These are phyloP conservation scores for Microplitis manilae DNA, from an alignment of 2,888 invertebrate genomes.

Conservation along the genomic window DNA sequence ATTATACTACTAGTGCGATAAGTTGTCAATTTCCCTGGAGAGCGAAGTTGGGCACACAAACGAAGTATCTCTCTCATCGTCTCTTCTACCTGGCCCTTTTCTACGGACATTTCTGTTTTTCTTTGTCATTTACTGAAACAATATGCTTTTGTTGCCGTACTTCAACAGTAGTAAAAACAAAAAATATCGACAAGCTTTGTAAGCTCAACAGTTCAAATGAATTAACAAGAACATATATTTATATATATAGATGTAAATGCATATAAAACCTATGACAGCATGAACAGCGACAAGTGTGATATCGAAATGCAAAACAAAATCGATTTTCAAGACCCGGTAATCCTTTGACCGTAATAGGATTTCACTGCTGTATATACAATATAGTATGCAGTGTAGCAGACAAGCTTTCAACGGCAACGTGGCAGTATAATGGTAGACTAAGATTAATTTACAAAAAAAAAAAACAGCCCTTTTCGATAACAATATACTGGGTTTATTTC, in stretches of 20 bases:
- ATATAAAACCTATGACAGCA: background rate
- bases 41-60: no score
- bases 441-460: no score
- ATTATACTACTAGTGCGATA: no score
- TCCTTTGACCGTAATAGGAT: conserved; percentile 59
- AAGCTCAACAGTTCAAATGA: background rate
- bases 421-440: no score
- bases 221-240: background rate
- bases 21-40: no score
- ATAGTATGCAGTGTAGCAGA: conserved; percentile 1
- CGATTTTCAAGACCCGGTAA: conserved; percentile 50
- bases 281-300: conserved; percentile 7
- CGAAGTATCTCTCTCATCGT: no score
- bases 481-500: no score
- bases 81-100: no score
- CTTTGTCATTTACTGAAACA: background rate
- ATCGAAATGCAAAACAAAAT: conserved; percentile 37
- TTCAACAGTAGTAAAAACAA: background rate
- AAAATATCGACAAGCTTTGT: background rate
- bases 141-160: background rate
- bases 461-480: no score
- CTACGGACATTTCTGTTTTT: background rate
- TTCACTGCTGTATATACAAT: conserved; percentile 46
- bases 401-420: background rate
- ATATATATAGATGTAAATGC: background rate